A percentile compares a stretch with the other conserved stretches of the same genome.
These are phyloP conservation scores for Callocephalon fimbriatum DNA, from an alignment of 2,113 vertebrate species.

Conservation along the genomic window DNA sequence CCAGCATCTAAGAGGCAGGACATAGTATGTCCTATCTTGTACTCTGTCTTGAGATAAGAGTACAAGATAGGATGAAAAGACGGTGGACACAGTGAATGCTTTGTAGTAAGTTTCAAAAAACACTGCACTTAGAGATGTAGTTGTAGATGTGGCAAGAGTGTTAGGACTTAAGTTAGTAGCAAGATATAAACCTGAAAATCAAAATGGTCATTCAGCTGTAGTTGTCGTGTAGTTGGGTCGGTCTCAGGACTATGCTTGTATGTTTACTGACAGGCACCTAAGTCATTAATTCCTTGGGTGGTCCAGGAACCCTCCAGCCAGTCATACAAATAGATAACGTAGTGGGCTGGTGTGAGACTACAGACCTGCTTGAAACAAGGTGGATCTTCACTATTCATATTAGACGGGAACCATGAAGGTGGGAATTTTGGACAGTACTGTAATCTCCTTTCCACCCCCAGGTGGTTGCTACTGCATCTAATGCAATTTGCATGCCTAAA, in stretches of 20 bases:
- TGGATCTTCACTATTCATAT: neutral
- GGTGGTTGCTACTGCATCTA: neutral
- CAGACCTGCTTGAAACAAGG: neutral
- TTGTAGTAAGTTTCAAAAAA: neutral
- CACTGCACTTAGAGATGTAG: neutral
- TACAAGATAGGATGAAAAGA: neutral
- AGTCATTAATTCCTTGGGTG: neutral
- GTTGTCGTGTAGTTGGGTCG: neutral
- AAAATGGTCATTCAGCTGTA: neutral
- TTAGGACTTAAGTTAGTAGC: neutral
- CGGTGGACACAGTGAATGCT: neutral
- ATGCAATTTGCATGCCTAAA: neutral
- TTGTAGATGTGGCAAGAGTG: neutral
- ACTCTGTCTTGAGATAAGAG: neutral
- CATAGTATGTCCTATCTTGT: neutral
- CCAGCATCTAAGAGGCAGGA: neutral
- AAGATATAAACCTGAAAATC: neutral
- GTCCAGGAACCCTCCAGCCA: neutral
- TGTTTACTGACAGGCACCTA: neutral
- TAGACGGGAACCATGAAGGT: neutral
- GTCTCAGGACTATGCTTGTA: neutral
- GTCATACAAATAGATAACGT: neutral
- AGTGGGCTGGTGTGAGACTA: neutral
- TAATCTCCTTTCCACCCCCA: neutral
- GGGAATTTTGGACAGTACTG: neutral